phyloP scores from a whole-genome alignment of 2,113 vertebrate species.

The Syrmaticus mikado region DNA sequence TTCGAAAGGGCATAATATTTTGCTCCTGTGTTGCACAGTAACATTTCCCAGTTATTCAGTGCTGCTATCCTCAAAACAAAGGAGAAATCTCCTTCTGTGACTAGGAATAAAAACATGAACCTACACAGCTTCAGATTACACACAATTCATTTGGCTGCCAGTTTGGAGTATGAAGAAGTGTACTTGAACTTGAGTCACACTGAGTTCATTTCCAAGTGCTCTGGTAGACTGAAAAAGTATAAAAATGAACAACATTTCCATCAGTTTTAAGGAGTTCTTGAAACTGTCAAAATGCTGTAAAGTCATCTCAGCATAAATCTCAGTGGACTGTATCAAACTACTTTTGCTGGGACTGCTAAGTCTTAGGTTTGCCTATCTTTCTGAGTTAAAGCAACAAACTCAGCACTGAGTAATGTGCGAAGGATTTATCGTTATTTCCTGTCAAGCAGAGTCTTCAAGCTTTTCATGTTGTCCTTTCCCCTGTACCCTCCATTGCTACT shows the following conservation, averaged over 20 bases:
- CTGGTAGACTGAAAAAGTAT: background rate
- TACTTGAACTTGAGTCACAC: background rate
- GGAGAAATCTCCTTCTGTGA: background rate
- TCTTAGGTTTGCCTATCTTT: background rate
- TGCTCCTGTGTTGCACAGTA: background rate
- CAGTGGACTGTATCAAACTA: background rate
- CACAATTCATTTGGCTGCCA: background rate
- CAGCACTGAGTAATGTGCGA: background rate
- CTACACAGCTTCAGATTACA: background rate
- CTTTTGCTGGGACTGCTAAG: background rate
- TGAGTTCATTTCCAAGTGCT: background rate
- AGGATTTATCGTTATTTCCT: background rate
- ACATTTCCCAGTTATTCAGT: background rate
- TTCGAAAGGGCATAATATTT: background rate
- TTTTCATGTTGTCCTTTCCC: background rate
- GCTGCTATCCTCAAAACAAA: background rate
- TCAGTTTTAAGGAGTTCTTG: background rate
- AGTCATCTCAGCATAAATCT: background rate
- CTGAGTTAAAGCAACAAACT: background rate
- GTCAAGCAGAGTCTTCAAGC: background rate
- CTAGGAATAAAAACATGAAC: background rate
- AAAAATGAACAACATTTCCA: background rate
- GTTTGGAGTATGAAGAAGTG: background rate
- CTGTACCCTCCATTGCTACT: background rate
- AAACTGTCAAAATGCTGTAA: background rate